Base-by-base conservation (phyloP, 2,113 vertebrate genomes). In the Gadus chalcogrammus region DNA sequence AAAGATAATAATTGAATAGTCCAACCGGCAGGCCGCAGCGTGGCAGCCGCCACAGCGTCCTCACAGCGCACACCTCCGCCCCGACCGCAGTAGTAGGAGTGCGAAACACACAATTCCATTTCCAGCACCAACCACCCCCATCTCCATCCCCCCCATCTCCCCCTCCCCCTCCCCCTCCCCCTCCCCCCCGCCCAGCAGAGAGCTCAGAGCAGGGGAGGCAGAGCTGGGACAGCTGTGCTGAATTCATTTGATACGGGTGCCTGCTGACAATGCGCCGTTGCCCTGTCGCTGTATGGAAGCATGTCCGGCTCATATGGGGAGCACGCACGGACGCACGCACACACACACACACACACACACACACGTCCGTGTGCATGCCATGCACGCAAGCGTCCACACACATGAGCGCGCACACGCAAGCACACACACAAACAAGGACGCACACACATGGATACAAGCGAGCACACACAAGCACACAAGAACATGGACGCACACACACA, bases 241-340 rank as follows among this genome's bases (percentile, higher is more conserved):
- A 90, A 92, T 90, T 83, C 86, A 88, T 91, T 92, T 84, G 89
- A 87, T 85, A 90, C 73, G 89, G 88, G 82, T 84, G 83, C 78
- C 80, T 79, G 85, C 85, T 89, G 89, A 90, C 87, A 86, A 85
- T 87, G 69, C 86, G 82, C 79, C 86, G 82, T 77, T 76, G 84
- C 81, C 85, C 82, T 55, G 58, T 87, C 87, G 82, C 80, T 80
- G 82, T 80, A 76, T 82, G 82, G 63, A 73, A 86, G 79, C 82
- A 78, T 86, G 85, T 86, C 69, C 74, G 69, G 81, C 68, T 74
- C 73, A 63, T 80, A 75, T 81, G 84, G 81, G 61, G 84, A 78
- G 79, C 82, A 74, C 78, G 63, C 64, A 75, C 64, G 24, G 70
- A 24, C 74, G 58, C 74, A 42, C 1, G 11, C 38, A 42, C 42